Conservation (phyloP, 30 jellyfish, hydroid and myxozoan genomes). For the Cassiopea andromeda region DNA sequence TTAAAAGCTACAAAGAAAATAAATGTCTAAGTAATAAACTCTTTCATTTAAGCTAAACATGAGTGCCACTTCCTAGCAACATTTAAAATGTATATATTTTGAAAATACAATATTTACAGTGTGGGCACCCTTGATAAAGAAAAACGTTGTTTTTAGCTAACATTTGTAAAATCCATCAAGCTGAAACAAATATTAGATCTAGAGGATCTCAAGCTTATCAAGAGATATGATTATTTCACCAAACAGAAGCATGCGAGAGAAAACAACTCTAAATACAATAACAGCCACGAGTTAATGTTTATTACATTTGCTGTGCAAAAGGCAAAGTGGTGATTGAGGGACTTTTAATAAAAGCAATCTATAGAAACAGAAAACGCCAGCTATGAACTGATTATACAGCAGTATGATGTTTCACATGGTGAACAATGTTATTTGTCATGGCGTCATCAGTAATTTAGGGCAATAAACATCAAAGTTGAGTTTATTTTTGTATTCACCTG, state of each 20-base stretch:
- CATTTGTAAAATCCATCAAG: conserved; percentile 10
- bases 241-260: neutral
- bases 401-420: neutral
- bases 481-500: neutral
- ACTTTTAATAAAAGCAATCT: neutral
- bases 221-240: conserved; percentile 21
- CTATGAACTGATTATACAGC: neutral
- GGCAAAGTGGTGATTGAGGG: neutral
- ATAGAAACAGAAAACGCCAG: neutral
- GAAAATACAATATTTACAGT: conserved; percentile 9
- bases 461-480: neutral
- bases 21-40: neutral
- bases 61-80: neutral
- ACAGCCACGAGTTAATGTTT: neutral
- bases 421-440: neutral
- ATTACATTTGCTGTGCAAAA: neutral
- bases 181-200: conserved; percentile 33
- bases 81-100: neutral
- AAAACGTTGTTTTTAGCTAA: conserved; percentile 2
- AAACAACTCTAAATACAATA: conserved; percentile 39
- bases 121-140: conserved; percentile 10
- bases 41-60: neutral
- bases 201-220: conserved; percentile 16
- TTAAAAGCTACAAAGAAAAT: neutral
- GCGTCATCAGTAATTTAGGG: neutral